Evolutionary conservation across 1,140 invertebrate genomes (phyloP), one percentile per base, ranked within the genome.

Genomic region (Branchinecta lynchi): DNA sequence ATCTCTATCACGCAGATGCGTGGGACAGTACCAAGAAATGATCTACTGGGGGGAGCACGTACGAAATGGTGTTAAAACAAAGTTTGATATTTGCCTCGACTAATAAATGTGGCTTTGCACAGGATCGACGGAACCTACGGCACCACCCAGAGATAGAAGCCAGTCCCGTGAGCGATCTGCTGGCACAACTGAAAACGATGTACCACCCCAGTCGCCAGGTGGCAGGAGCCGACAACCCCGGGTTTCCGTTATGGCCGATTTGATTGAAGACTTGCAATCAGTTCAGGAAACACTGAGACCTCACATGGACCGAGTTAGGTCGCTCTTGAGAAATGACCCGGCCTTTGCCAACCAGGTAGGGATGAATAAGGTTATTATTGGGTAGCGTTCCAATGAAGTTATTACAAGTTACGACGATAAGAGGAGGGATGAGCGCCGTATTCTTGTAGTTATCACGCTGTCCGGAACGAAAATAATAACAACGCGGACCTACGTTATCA

Each of bases 231-330:
- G 73, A 74, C 75, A 81, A 72, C 77, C 83, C 70, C 76, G 84
- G 15, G 80, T 84, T 3, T 75, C 78, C 43, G 82, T 83, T 72
- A 80, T 87, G 78, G 84, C 83, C 43, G 80, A 82, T 72, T 77
- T 87, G 10, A 76, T 88, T 67, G 82, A 84, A 66, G 79, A 80
- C 71, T 79, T 86, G 67, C 76, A 80, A 51, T 76, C 77, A n/a
- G 80, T 86, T 5, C 84, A 87, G 72, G 77, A 77, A n/a, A 80
- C 85, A 67, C 77, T 88, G 44, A 77, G 81, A 72, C 86, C 86
- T 2, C 86, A 84, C 70, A 75, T 87, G 72, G 79, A 83, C 70
- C 79, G 80, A 70, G 87, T 86, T 74, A 80, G 83, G 44, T 75
- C 79, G 60, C 80, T 86, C 51, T 81, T 87, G 75, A 74, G 77